Conservation (phyloP, 2,113 vertebrate genomes). For the Sander vitreus region DNA sequence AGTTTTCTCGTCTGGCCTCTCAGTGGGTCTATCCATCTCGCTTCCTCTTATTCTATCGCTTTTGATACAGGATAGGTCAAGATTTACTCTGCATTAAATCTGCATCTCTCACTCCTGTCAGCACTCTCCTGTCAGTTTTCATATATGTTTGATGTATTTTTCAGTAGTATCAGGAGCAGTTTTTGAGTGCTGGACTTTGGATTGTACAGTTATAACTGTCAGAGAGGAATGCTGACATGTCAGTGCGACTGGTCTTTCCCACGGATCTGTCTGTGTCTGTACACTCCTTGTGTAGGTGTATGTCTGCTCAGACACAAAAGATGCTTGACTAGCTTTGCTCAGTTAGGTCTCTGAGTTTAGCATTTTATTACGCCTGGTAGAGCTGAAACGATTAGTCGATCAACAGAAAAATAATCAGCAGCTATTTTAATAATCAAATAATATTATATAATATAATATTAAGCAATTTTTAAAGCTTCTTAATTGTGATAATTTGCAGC, state of each 20-base stretch:
- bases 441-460: too few relatives aligned
- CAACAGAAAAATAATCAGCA: background rate
- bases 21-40: background rate
- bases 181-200: constrained; percentile 26
- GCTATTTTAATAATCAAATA: background rate
- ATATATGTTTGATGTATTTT: constrained; percentile 24
- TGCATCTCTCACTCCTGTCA: background rate
- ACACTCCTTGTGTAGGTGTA: constrained; percentile 8
- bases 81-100: background rate
- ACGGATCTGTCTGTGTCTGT: constrained; percentile 51
- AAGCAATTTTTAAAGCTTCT: background rate
- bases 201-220: constrained; percentile 48
- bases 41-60: background rate
- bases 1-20: background rate
- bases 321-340: background rate
- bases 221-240: constrained; percentile 66
- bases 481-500: background rate
- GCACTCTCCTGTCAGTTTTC: constrained; percentile 14
- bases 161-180: constrained; percentile 16
- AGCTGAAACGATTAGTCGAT: background rate
- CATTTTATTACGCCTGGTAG: background rate
- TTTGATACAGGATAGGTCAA: background rate
- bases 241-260: constrained; percentile 61
- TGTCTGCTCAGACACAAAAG: constrained; percentile 34
- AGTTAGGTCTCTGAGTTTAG: background rate